Evolutionary conservation across 2,888 invertebrate genomes (phyloP).

Genomic region (Latrodectus elegans): DNA sequence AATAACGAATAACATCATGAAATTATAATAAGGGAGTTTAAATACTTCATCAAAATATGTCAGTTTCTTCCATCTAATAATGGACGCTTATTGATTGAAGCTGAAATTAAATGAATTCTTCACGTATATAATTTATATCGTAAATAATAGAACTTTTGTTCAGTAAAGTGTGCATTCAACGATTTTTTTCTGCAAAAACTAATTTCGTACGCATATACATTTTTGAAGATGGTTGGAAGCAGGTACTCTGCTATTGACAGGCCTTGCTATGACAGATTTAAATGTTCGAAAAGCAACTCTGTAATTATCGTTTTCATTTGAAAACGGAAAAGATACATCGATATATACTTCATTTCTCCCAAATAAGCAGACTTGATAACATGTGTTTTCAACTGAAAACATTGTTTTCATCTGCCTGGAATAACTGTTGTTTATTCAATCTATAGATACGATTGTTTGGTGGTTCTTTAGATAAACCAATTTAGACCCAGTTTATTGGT

Average conservation of each 20-base stretch:
- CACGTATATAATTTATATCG: too few relatives aligned
- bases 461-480: conserved; percentile 41
- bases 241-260: neutral
- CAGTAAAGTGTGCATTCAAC: too few relatives aligned
- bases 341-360: conserved; percentile 55
- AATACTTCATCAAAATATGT: too few relatives aligned
- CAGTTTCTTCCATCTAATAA: too few relatives aligned
- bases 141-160: too few relatives aligned
- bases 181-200: neutral
- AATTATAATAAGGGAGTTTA: too few relatives aligned
- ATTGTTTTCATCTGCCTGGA: conserved; percentile 19
- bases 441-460: neutral
- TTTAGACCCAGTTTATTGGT: conserved; percentile 22
- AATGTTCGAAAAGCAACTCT: neutral
- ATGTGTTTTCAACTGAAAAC: conserved; percentile 47
- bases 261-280: too few relatives aligned
- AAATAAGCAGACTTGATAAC: conserved; percentile 41
- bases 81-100: too few relatives aligned
- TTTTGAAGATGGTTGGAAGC: neutral
- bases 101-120: too few relatives aligned
- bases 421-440: conserved; percentile 58
- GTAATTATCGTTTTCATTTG: neutral
- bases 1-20: too few relatives aligned
- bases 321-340: conserved; percentile 45
- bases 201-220: neutral